These are phyloP conservation scores for Emmelina monodactyla DNA, from an alignment of 2,888 invertebrate species.

Conservation along the genomic window DNA sequence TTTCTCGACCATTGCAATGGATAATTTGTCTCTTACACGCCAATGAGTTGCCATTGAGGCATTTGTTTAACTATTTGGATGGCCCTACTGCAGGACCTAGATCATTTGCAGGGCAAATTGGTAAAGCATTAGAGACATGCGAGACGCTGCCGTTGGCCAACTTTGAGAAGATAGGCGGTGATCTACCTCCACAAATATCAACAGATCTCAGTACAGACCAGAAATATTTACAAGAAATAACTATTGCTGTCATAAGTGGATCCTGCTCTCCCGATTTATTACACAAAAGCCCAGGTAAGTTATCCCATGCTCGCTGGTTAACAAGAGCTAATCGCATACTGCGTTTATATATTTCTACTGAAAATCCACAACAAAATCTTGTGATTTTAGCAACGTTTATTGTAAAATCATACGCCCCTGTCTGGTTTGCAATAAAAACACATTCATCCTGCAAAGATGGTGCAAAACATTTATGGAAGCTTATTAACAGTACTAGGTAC, in stretches of 20 bases:
- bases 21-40: slow-evolving; percentile 14
- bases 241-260: slow-evolving; percentile 10
- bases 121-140: slow-evolving; percentile 14
- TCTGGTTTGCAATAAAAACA: slow-evolving; percentile 6
- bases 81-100: slow-evolving; percentile 15
- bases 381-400: slow-evolving; percentile 14
- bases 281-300: slow-evolving; percentile 14
- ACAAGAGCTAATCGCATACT: slow-evolving; percentile 17
- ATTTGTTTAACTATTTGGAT: slow-evolving; percentile 16
- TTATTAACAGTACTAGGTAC: slow-evolving; percentile 2
- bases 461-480: slow-evolving; percentile 14
- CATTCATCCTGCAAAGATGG: slow-evolving; percentile 19
- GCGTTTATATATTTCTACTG: slow-evolving; percentile 14
- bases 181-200: slow-evolving; percentile 4
- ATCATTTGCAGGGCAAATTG: slow-evolving; percentile 11
- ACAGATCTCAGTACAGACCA: slow-evolving; percentile 16
- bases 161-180: slow-evolving; percentile 7
- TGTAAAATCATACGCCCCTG: slow-evolving; percentile 17
- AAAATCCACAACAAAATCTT: slow-evolving; percentile 13
- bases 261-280: slow-evolving; percentile 11
- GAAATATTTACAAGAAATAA: slow-evolving; percentile 13
- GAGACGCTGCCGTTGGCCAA: slow-evolving; percentile 10
- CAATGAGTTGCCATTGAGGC: slow-evolving; percentile 17
- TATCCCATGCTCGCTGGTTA: slow-evolving; percentile 16
- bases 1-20: slow-evolving; percentile 16